Evolutionary conservation across 2,888 invertebrate species (phyloP).

Genomic region (Dioctria rufipes): DNA sequence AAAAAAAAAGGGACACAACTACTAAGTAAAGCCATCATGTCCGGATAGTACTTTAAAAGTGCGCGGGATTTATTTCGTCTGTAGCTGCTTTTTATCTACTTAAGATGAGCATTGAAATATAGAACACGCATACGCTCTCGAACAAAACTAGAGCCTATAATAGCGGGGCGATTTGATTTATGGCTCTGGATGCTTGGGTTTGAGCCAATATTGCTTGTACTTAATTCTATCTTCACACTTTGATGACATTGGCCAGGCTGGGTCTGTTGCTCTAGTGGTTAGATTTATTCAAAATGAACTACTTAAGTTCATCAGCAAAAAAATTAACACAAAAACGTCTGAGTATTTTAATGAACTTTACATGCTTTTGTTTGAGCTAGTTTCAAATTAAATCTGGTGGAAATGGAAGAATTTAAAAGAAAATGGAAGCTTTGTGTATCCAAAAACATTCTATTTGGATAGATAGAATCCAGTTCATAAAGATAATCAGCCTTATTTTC

Average conservation of each 20-base stretch:
- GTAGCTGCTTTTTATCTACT: conserved; percentile 9
- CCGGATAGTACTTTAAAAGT: conserved; percentile 44
- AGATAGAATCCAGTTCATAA: too few relatives aligned
- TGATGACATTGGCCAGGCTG: conserved; percentile 60
- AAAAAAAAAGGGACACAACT: neutral
- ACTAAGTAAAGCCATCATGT: conserved; percentile 17
- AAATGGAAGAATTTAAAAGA: too few relatives aligned
- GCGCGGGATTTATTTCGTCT: conserved; percentile 12
- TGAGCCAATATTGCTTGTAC: conserved; percentile 62
- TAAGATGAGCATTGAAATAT: conserved; percentile 17
- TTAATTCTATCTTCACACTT: conserved; percentile 62
- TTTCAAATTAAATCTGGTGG: too few relatives aligned
- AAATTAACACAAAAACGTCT: conserved; percentile 47
- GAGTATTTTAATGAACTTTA: conserved; percentile 50
- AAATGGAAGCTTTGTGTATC: too few relatives aligned
- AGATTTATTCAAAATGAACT: conserved; percentile 34
- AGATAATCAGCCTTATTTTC: too few relatives aligned
- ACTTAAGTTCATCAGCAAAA: conserved; percentile 48
- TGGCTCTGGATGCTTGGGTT: conserved; percentile 60
- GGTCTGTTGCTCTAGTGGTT: conserved; percentile 49
- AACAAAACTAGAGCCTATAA: conserved; percentile 39
- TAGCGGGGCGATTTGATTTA: conserved; percentile 59
- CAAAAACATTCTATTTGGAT: too few relatives aligned
- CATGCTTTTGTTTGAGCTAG: conserved; percentile 5
- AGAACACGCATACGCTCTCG: conserved; percentile 42